A percentile compares a stretch with the other conserved stretches of the same genome.
phyloP scores from a whole-genome alignment of 1,140 invertebrate species.

The Sitobion miscanthi region DNA sequence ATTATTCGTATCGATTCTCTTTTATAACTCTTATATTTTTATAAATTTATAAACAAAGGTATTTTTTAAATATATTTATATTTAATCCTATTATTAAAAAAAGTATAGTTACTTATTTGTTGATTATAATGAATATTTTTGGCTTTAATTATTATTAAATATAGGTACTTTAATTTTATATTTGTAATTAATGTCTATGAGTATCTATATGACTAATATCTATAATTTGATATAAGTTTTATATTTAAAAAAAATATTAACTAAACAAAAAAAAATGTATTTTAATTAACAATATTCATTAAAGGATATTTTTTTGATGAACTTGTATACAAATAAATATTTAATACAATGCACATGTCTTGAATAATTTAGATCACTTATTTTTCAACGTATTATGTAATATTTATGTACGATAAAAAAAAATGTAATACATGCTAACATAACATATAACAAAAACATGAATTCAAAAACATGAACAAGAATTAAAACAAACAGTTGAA shows the following conservation, averaged over 20 bases:
- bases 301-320: conserved; percentile 4
- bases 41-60: not conserved
- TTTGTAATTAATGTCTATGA: not conserved
- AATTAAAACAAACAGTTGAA: conserved; percentile 41
- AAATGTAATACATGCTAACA: conserved; percentile 35
- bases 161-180: conserved; percentile 19
- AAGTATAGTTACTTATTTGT: not conserved
- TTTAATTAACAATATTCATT: not conserved
- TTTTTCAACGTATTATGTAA: conserved; percentile 36
- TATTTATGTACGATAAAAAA: conserved; percentile 28
- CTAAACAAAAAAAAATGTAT: not conserved
- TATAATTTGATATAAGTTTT: not conserved
- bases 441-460: conserved; percentile 48
- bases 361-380: conserved; percentile 28
- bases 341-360: not conserved
- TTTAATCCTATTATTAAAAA: not conserved
- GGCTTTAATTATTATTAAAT: not conserved
- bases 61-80: conserved; percentile 6
- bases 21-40: conserved; percentile 4
- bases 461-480: conserved; percentile 50
- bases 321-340: conserved; percentile 30
- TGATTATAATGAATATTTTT: conserved; percentile 3
- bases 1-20: not conserved
- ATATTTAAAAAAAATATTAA: not conserved
- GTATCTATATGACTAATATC: not conserved